Evolutionary conservation across 2,797 vertebrate species (phyloP), one percentile per base, ranked within the genome.

Genomic region (Acipenser transmontanus): DNA sequence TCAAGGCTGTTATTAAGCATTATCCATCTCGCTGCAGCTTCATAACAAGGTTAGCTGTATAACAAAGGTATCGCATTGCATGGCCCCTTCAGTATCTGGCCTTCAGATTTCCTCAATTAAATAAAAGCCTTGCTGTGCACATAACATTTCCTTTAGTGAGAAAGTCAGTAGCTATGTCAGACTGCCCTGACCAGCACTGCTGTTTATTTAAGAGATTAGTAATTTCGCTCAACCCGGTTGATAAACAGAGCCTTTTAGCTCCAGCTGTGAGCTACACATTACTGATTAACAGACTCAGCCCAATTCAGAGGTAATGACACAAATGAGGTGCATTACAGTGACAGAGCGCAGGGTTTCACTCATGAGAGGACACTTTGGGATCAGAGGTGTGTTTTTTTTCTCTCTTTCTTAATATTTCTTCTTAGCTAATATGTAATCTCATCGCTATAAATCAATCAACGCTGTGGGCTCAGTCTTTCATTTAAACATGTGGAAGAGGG

Each of bases 191-290:
- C 11, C 54, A n/a, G 12, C 54, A 57, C 11, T 3, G 12, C 11
- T 66, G 54, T 57, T 60, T 66, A 14, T 17, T 50, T 47, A 50
- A 47, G 10, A 48, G n/a, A 11, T 49, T 57, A 47, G 64, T 13
- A 13, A 47, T 7, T 2, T 7, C 47, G 1, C 54, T 8, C 54
- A 59, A 47, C 54, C 54, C 65, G 9, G 54, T 59, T 59, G 56
- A 10, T 60, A 57, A 66, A 62, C 60, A 61, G 6, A 17, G 51
- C 52, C 14, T 57, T 5, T n/a, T 54, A 34, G 51, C 34, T 3
- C 34, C 34, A 4, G 51, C 64, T 54, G 2, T 7, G 20, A 17
- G 17, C 7, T n/a, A 17, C 13, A 7, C 47, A 49, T 48, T 59
- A 65, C 51, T 65, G 51, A 57, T 59, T 65, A 65, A 65, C 54